Percentiles rank a stretch among this genome's conserved stretches.
phyloP scores from a whole-genome alignment of 2,888 invertebrate genomes.

The Agrypnus murinus region DNA sequence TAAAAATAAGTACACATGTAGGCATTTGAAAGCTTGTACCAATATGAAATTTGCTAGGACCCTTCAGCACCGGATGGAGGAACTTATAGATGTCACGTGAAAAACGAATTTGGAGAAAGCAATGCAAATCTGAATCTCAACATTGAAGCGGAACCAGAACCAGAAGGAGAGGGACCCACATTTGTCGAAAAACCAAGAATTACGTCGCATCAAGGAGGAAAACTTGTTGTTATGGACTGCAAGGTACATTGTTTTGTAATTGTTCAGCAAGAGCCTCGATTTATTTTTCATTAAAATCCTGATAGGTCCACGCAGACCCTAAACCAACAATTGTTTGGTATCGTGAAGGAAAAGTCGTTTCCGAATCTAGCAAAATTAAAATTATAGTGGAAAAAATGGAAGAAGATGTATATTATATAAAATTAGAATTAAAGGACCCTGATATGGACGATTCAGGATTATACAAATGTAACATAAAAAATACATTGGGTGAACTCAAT shows the following conservation, averaged over 20 bases:
- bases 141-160: slow-evolving; percentile 97
- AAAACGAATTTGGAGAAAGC: slow-evolving; percentile 96
- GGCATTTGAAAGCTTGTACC: slow-evolving; percentile 23
- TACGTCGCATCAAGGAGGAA: slow-evolving; percentile 87
- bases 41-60: slow-evolving; percentile 74
- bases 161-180: slow-evolving; percentile 94
- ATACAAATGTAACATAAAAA: slow-evolving; percentile 98
- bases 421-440: slow-evolving; percentile 91
- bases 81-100: slow-evolving; percentile 94
- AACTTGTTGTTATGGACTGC: slow-evolving; percentile 91
- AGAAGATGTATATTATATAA: slow-evolving; percentile 90
- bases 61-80: slow-evolving; percentile 89
- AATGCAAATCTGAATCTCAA: slow-evolving; percentile 97
- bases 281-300: slow-evolving; percentile 23
- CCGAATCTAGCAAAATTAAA: slow-evolving; percentile 87
- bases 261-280: not conserved
- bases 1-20: slow-evolving; percentile 4
- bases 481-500: slow-evolving; percentile 95
- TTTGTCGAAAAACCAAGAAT: slow-evolving; percentile 94
- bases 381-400: slow-evolving; percentile 82
- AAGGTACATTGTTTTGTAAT: slow-evolving; percentile 73
- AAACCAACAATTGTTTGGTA: slow-evolving; percentile 90
- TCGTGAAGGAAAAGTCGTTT: slow-evolving; percentile 84
- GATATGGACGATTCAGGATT: slow-evolving; percentile 96
- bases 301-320: slow-evolving; percentile 77